phyloP scores from a whole-genome alignment of 2,797 vertebrate species.

The Hybognathus amarus region DNA sequence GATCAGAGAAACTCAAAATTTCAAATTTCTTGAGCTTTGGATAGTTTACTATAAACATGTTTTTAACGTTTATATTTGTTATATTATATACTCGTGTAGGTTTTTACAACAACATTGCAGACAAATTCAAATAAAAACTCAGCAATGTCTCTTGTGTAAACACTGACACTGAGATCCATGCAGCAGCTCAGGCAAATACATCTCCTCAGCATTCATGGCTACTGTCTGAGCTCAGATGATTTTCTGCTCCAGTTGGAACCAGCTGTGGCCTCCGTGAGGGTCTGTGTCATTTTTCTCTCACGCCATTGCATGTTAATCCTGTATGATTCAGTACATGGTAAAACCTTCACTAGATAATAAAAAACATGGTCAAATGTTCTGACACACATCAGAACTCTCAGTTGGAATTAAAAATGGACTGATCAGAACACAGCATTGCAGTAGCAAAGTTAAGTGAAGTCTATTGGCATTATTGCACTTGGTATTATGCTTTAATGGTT shows the following conservation, averaged over 20 bases:
- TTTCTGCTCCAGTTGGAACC: slow-evolving; percentile 62
- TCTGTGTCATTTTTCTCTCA: slow-evolving; percentile 35
- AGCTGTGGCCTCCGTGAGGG: slow-evolving; percentile 47
- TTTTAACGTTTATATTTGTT: not conserved
- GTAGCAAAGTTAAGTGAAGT: not conserved
- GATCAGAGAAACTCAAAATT: too few species aligned
- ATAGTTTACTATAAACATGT: not conserved
- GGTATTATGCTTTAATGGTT: slow-evolving; percentile 19
- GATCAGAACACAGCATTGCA: not conserved
- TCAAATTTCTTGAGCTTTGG: not conserved
- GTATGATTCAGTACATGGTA: not conserved
- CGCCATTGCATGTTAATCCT: not conserved
- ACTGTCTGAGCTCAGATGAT: slow-evolving; percentile 47
- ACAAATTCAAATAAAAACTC: slow-evolving; percentile 1
- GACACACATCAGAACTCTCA: not conserved
- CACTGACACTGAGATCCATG: slow-evolving; percentile 3
- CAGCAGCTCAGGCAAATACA: slow-evolving; percentile 24
- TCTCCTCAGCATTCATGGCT: slow-evolving; percentile 32
- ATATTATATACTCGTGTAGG: too few species aligned
- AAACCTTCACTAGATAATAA: not conserved
- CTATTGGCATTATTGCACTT: slow-evolving; percentile 1
- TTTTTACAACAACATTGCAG: too few species aligned
- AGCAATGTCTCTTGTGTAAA: not conserved
- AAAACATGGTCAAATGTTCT: not conserved
- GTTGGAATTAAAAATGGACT: not conserved